Evolutionary conservation across 2,888 invertebrate genomes (phyloP), one percentile per base, ranked within the genome.

Genomic region (Anoncus sp.): DNA sequence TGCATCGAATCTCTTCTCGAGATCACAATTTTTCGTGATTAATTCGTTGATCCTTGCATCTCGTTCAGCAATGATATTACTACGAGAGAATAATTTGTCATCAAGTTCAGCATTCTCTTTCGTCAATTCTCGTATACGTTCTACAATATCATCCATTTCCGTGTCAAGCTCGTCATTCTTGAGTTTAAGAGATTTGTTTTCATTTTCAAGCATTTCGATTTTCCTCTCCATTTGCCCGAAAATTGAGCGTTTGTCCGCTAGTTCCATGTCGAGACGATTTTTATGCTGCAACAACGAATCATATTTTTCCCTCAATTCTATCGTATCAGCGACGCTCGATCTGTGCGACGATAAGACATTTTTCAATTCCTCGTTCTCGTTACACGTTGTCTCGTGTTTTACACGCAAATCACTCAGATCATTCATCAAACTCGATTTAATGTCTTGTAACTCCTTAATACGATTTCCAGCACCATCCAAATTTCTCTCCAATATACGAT

Each of bases 101-200:
- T 81, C 82, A 6, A 87, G 72, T 20, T 84, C 83, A 0, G 60
- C 76, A 22, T 82, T 85, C 47, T 87, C 85, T 5, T 59, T 47
- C 0, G 81, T 85, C 59, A 84, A 71, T 5, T 87, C 87, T 1
- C 81, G 70, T 22, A 86, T 86, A 3, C 73, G 76, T 6, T 14
- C 9, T 6, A 82, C 81, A 24, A 85, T 77, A 1, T 83, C 83
- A 0, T 93, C 92, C 82, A 92, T 92, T 84, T 93, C 93, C 0
- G 92, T 91, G 67, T 93, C 93, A 51, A 93, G 80, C 1, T 93
- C 93, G 27, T 89, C 88, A 84, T 91, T 92, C n/a, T 89, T 88
- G 31, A 86, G 82, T 35, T 85, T 86, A 6, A 92, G 83, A 18
- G 90, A 87, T 2, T 88, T 71, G n/a, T 86, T 92, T 83, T 93